Evolutionary conservation across 2,888 invertebrate species (phyloP).

Genomic region (Ctenicera cuprea): DNA sequence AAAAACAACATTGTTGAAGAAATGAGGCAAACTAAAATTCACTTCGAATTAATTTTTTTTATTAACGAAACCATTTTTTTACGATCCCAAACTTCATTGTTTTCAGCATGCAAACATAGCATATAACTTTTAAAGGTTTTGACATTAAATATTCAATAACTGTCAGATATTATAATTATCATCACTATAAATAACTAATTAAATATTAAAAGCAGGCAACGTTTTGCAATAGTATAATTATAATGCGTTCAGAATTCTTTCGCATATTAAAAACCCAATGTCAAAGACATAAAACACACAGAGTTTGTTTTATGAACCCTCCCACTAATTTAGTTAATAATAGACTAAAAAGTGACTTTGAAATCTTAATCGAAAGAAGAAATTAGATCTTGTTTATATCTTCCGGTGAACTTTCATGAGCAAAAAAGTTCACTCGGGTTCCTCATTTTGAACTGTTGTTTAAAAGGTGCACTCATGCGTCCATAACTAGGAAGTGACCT

Average conservation of each 20-base stretch:
- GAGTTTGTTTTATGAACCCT: background rate
- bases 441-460: background rate
- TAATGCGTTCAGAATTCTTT: background rate
- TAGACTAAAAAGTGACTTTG: constrained; percentile 4
- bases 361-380: constrained; percentile 1
- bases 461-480: background rate
- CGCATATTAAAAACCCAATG: background rate
- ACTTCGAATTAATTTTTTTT: too few relatives aligned
- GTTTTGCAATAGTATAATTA: too few relatives aligned
- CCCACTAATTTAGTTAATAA: constrained; percentile 19
- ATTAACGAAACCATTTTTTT: too few relatives aligned
- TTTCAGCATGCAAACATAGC: too few relatives aligned
- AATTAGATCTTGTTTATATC: background rate
- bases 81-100: too few relatives aligned
- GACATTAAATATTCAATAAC: too few relatives aligned
- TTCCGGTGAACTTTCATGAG: background rate
- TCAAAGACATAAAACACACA: background rate
- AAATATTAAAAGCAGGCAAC: too few relatives aligned
- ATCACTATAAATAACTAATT: too few relatives aligned
- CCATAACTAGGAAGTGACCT: constrained; percentile 30
- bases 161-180: too few relatives aligned
- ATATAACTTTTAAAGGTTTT: too few relatives aligned
- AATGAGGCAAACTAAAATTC: too few relatives aligned
- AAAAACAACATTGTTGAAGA: too few relatives aligned
- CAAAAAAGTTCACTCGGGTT: background rate